Evolutionary conservation across 2,797 vertebrate species (phyloP).

Genomic region (Sebastolobus alascanus): DNA sequence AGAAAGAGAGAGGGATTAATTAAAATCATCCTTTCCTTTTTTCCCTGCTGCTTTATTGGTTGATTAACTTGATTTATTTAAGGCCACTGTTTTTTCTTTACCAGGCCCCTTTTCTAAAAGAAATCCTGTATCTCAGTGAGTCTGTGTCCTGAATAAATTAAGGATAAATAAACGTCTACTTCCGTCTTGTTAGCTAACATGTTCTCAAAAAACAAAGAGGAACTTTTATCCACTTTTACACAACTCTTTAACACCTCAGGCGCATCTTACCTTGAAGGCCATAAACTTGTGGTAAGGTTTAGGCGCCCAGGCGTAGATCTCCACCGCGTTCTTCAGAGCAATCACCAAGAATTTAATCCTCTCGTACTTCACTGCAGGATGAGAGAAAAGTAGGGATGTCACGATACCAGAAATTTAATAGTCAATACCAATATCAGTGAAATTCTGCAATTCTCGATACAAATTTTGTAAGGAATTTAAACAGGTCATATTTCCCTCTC

Average conservation of each 20-base stretch:
- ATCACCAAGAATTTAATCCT: conserved; percentile 99
- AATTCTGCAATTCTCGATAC: no score
- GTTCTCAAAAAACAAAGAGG: not conserved
- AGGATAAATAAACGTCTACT: not conserved
- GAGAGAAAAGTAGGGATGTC: not conserved
- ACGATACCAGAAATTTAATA: no score
- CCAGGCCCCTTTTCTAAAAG: not conserved
- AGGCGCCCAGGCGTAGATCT: conserved; percentile 99
- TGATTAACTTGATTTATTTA: not conserved
- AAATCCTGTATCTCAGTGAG: not conserved
- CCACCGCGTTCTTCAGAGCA: conserved; percentile 97
- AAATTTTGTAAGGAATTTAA: no score
- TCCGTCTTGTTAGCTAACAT: not conserved
- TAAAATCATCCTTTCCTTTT: not conserved
- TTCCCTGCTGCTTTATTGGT: not conserved
- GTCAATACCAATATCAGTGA: no score
- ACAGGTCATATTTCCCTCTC: no score
- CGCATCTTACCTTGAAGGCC: conserved; percentile 94
- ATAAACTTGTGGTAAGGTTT: conserved; percentile 99
- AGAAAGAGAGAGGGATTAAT: not conserved
- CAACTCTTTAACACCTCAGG: no score
- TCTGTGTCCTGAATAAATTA: not conserved
- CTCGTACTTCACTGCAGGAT: conserved; percentile 94
- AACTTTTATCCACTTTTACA: not conserved
- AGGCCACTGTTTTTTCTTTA: not conserved